Evolutionary conservation across 1,140 invertebrate species (phyloP), one percentile per base, ranked within the genome.

Genomic region (Temnothorax longispinosus): DNA sequence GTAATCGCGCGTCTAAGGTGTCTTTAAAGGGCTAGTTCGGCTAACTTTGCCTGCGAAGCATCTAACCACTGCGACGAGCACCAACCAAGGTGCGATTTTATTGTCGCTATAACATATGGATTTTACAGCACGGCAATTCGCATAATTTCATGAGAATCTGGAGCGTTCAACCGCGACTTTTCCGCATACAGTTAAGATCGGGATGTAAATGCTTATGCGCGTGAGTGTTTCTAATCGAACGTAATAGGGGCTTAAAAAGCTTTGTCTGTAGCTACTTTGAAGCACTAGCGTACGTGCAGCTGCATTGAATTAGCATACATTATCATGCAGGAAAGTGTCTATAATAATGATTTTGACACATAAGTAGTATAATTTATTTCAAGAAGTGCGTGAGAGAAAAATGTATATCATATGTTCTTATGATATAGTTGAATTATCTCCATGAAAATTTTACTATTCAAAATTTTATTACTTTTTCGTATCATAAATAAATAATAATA

Each of bases 1-100:
- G 77, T 93, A 91, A 93, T 93, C 89, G 74, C 67, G 80, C 81
- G 65, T 89, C 64, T 54, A 67, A 88, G 87, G 91, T 90, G 88
- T 91, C 91, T 91, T 90, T 92, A 92, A 93, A 88, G 87, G 71
- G 87, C 85, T 88, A 92, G 91, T 86, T 88, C 47, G 85, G 72
- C 90, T 38, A 21, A 52, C 54, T 54, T 27, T 65, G 84, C 74
- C 62, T 47, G 41, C 11, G 21, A 41, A 32, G 52, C 41, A 11
- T 50, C 7, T n/a, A 35, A 21, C 7, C 44, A 32, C 7, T 38
- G 32, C 64, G 71, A 77, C 56, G 47, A 35, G 27, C 60, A 15
- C 11, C 64, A 18, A 65, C 13, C 56, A 56, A 52, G 15, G 18
- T 21, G 62, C 44, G 47, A 38, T 85, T 89, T 87, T 87, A 85